Evolutionary conservation across 92 coral and sea anemone species (phyloP).

Genomic region (Parazoanthus darwini): DNA sequence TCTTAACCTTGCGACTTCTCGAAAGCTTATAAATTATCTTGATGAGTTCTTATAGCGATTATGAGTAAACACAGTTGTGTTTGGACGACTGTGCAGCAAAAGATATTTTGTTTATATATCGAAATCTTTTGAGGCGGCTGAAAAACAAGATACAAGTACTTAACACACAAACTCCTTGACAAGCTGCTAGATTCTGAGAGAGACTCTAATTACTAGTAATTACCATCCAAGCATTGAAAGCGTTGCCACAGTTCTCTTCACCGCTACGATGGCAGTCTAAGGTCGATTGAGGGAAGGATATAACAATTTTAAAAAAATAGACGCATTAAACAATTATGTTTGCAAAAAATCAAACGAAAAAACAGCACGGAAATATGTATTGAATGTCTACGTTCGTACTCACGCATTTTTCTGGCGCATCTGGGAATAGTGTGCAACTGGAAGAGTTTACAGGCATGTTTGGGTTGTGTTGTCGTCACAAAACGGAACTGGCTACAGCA

Average conservation of each 20-base stretch:
- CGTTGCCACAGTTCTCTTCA: constrained; percentile 71
- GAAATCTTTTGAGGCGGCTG: neutral
- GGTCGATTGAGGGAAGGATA: constrained; percentile 9
- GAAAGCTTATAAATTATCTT: too few species aligned
- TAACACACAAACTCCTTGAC: neutral
- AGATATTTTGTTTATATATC: neutral
- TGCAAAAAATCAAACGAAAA: neutral
- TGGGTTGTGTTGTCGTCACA: too few species aligned
- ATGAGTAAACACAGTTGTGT: too few species aligned
- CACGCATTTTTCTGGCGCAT: constrained; percentile 82
- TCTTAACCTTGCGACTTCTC: too few species aligned
- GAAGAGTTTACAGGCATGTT: neutral
- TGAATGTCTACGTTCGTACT: constrained; percentile 39
- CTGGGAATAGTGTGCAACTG: constrained; percentile 80
- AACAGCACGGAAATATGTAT: neutral
- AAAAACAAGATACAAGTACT: neutral
- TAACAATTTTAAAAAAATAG: neutral
- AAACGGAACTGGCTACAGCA: neutral
- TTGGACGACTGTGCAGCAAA: too few species aligned
- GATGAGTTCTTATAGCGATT: too few species aligned
- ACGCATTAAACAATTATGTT: neutral
- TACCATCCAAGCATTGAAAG: constrained; percentile 91
- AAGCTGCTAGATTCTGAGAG: neutral
- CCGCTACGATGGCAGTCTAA: constrained; percentile 71
- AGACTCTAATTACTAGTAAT: neutral